Conservation (phyloP, 2,113 vertebrate genomes). For the Todiramphus chloris region DNA sequence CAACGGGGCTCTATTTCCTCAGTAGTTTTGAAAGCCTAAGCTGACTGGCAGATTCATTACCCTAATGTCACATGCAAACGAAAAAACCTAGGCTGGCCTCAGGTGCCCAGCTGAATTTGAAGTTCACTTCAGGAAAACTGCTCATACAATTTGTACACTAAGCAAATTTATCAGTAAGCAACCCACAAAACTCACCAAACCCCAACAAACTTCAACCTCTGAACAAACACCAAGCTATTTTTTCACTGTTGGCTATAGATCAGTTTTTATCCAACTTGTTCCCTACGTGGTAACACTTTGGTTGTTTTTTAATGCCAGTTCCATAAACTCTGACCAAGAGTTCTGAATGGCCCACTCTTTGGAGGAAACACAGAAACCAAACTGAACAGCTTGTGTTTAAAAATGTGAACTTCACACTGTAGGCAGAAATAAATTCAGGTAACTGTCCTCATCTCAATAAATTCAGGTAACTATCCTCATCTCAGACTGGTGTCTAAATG, state of each 20-base stretch:
- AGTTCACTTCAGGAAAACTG: background rate
- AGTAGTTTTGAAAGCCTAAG: background rate
- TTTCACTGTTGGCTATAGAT: background rate
- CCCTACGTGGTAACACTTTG: rapidly evolving
- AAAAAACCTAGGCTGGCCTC: background rate
- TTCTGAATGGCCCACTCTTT: background rate
- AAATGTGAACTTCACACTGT: background rate
- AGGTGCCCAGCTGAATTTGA: background rate
- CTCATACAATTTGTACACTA: background rate
- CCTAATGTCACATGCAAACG: background rate
- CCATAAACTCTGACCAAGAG: background rate
- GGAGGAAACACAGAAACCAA: background rate
- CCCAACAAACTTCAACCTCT: background rate
- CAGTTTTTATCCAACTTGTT: background rate
- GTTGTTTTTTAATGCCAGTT: background rate
- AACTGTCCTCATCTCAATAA: background rate
- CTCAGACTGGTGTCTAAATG: background rate
- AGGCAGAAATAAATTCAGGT: background rate
- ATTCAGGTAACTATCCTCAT: background rate
- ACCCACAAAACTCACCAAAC: background rate
- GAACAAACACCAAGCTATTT: background rate
- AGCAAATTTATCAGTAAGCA: background rate
- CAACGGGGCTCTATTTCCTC: background rate
- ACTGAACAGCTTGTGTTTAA: background rate
- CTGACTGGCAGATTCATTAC: background rate